phyloP scores from a whole-genome alignment of 2,113 vertebrate genomes.

The Harpagus bidentatus region DNA sequence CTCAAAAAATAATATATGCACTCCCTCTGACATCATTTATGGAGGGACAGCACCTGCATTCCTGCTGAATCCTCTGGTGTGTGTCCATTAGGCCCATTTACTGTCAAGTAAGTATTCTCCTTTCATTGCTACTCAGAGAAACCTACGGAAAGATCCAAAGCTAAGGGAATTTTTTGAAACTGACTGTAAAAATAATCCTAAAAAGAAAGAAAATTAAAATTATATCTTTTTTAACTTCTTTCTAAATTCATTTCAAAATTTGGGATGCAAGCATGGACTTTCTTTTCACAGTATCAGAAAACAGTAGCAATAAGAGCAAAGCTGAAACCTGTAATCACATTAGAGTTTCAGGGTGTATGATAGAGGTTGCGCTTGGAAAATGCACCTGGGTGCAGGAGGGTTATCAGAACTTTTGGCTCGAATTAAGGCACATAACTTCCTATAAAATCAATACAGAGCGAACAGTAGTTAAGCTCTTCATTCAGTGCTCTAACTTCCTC shows the following conservation, averaged over 20 bases:
- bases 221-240: background rate
- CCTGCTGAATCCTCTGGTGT: constrained; percentile 11
- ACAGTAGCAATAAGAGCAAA: background rate
- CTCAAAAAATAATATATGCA: background rate
- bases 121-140: constrained; percentile 26
- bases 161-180: background rate
- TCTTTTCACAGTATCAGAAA: background rate
- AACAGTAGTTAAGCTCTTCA: background rate
- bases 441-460: background rate
- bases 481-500: background rate
- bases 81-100: constrained; percentile 44
- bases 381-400: background rate
- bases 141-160: background rate
- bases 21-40: background rate
- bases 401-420: background rate
- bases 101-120: constrained; percentile 3
- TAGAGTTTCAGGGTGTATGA: background rate
- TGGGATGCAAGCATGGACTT: background rate
- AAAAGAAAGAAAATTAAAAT: background rate
- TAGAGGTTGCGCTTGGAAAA: background rate
- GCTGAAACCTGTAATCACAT: background rate
- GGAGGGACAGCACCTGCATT: background rate
- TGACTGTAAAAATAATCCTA: background rate
- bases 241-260: background rate
- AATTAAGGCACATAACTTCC: background rate